Base-by-base conservation (phyloP, 1,140 invertebrate species). In the Drosophila melanica region DNA sequence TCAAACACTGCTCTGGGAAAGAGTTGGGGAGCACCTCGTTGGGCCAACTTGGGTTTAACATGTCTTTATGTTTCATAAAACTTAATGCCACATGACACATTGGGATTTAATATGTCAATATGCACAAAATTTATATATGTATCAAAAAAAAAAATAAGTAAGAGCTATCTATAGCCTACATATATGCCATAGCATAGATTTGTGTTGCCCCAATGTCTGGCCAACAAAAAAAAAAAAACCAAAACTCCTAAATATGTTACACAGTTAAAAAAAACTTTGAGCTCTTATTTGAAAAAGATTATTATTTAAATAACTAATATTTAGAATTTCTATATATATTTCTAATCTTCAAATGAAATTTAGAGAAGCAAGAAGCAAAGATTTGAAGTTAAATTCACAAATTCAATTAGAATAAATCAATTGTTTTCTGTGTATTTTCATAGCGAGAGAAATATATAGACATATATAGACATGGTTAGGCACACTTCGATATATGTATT, bases 71-170 rank as follows among this genome's bases (percentile, higher is more conserved):
- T 79, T 54, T 44, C 57, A 79, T 89, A 79, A 81, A 84, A 81
- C 68, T 57, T 81, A 90, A 90, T 90, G 80, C 89, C 89, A 82
- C 89, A 78, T 90, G 89, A 90, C 89, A 90, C 89, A 89, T 90
- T 90, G 81, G 78, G 89, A 90, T 90, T 90, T 90, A 89, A 90
- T 82, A 54, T 90, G 89, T 90, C 89, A 90, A 90, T 90, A 90
- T 73, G 67, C 78, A 89, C 80, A 79, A 81, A 79, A 90, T 90
- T 87, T 90, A 90, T 90, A 85, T 80, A 66, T 12, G 10, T 35
- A 59, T 65, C 41, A 78, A 42, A 35, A 42, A 45, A 20, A 16
- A 27, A 30, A 23, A 23, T 4, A 11, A 55, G 59, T 42, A 39
- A 72, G 39, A 72, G 35, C 47, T 77, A 73, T 78, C 72, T 75